Evolutionary conservation across 2,113 vertebrate species (phyloP).

Genomic region (Channa maculata): DNA sequence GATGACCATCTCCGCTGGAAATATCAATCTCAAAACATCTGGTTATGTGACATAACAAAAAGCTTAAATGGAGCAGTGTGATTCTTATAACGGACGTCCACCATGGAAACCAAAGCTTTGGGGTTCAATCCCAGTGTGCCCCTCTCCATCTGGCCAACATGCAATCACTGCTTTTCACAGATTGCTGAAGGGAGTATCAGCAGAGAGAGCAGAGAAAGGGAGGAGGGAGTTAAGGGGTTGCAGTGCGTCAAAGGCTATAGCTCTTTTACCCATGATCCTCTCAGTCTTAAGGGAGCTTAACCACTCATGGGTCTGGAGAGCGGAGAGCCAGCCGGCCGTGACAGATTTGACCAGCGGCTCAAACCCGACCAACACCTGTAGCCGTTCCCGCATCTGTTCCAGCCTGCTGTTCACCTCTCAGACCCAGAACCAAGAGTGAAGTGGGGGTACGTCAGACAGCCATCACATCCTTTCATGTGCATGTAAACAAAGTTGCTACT

Average conservation of each 20-base stretch:
- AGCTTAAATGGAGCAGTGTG: constrained; percentile 60
- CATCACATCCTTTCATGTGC: constrained; percentile 66
- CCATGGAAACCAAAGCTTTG: constrained; percentile 58
- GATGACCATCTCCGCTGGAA: constrained; percentile 51
- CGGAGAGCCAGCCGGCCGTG: constrained; percentile 55
- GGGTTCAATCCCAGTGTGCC: constrained; percentile 57
- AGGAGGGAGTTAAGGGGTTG: constrained; percentile 35
- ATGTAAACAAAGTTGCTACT: constrained; percentile 81
- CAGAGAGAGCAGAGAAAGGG: constrained; percentile 45
- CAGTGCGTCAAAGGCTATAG: constrained; percentile 79
- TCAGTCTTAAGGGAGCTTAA: constrained; percentile 75
- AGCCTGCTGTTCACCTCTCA: constrained; percentile 25
- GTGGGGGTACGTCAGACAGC: constrained; percentile 52
- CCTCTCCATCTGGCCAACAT: constrained; percentile 60
- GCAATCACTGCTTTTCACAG: constrained; percentile 71
- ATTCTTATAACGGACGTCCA: constrained; percentile 53
- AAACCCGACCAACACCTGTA: constrained; percentile 33
- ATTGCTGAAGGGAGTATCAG: constrained; percentile 65
- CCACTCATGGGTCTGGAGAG: constrained; percentile 71
- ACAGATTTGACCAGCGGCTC: constrained; percentile 60
- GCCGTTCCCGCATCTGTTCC: constrained; percentile 48
- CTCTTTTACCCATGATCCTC: constrained; percentile 79
- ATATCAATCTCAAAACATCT: constrained; percentile 67
- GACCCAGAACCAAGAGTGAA: constrained; percentile 27
- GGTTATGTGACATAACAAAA: constrained; percentile 38